Evolutionary conservation across 2,113 vertebrate genomes (phyloP).

Genomic region (Zosterops borbonicus): DNA sequence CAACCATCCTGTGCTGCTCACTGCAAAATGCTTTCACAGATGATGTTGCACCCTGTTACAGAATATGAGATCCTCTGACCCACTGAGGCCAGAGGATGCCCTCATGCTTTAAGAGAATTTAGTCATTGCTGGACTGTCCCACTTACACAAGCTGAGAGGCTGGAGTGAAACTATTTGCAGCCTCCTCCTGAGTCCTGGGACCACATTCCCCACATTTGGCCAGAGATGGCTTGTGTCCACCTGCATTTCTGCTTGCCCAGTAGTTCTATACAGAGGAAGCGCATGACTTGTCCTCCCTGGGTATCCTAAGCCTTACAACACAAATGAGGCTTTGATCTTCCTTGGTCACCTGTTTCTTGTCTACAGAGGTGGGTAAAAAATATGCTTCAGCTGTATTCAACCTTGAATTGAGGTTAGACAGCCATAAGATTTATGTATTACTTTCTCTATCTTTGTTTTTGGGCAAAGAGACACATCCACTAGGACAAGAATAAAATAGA

Average conservation of each 20-base stretch:
- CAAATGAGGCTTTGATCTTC: background rate
- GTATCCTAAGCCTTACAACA: background rate
- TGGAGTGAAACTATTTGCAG: background rate
- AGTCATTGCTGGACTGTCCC: background rate
- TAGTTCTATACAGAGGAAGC: background rate
- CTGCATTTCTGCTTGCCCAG: background rate
- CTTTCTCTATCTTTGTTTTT: background rate
- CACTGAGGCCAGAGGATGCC: background rate
- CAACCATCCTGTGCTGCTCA: background rate
- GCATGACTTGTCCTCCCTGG: background rate
- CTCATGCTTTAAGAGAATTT: background rate
- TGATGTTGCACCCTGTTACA: rapidly evolving
- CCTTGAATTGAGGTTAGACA: background rate
- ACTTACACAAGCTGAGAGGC: background rate
- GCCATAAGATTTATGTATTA: background rate
- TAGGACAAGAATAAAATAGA: background rate
- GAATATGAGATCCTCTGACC: background rate
- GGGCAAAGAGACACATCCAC: background rate
- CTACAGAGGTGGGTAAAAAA: background rate
- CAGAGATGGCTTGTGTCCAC: rapidly evolving
- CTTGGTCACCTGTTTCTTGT: background rate
- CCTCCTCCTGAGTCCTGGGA: background rate
- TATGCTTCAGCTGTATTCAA: background rate
- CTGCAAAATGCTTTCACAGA: background rate
- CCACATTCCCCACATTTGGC: background rate